A percentile compares a stretch with the other conserved stretches of the same genome.
phyloP scores from a whole-genome alignment of 1,140 invertebrate genomes.

The Scaptomyza graminum region DNA sequence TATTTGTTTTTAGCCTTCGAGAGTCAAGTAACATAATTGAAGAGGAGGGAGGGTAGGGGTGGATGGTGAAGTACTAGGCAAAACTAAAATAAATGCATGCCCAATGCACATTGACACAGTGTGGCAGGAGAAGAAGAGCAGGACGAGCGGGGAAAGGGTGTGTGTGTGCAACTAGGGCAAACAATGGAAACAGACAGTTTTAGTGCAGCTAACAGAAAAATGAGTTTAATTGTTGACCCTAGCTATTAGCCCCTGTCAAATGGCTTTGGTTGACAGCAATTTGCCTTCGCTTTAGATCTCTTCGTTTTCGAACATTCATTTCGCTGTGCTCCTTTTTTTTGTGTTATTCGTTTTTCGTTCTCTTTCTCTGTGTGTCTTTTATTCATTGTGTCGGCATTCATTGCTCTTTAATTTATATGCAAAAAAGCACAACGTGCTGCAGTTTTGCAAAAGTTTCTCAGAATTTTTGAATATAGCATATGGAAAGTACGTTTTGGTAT shows the following conservation, averaged over 20 bases:
- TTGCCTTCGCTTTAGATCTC: slow-evolving; percentile 19
- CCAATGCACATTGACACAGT: slow-evolving; percentile 55
- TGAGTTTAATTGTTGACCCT: slow-evolving; percentile 80
- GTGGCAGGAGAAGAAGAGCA: neutral
- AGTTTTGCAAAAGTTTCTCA: slow-evolving; percentile 48
- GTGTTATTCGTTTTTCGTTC: neutral
- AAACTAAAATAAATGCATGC: slow-evolving; percentile 77
- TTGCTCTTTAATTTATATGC: slow-evolving; percentile 47
- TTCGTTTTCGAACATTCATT: slow-evolving; percentile 1
- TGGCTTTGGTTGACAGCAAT: slow-evolving; percentile 51
- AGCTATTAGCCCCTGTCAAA: slow-evolving; percentile 80
- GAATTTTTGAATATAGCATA: slow-evolving; percentile 52
- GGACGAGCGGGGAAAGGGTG: neutral
- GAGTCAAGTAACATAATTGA: slow-evolving; percentile 34
- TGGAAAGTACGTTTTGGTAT: slow-evolving; percentile 61
- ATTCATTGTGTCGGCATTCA: slow-evolving; percentile 13
- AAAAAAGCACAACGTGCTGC: slow-evolving; percentile 52
- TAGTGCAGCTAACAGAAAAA: slow-evolving; percentile 35
- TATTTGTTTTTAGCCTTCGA: slow-evolving; percentile 46
- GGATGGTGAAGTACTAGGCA: slow-evolving; percentile 17
- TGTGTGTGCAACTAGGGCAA: neutral
- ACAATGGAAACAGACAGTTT: slow-evolving; percentile 47
- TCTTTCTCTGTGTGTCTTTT: slow-evolving; percentile 11
- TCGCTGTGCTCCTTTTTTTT: neutral
- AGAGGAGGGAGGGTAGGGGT: slow-evolving; percentile 7